A percentile compares a stretch with the other conserved stretches of the same genome.
Conservation (phyloP, 2,888 invertebrate species). For the Oligia fasciuncula region DNA sequence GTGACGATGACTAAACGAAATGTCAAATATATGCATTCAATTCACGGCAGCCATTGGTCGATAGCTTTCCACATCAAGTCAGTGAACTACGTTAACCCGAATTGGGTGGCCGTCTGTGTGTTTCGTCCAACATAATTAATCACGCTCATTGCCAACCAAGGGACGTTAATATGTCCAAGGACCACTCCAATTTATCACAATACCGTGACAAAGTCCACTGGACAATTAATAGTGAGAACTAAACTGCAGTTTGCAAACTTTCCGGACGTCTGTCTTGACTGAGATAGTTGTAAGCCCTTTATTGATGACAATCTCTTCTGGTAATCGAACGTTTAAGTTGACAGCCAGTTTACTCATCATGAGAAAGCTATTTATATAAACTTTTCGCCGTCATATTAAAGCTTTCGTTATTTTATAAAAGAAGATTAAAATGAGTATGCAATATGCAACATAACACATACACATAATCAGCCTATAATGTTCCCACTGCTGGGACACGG, state of each 20-base stretch:
- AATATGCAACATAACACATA: too few relatives aligned
- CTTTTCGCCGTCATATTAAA: not conserved
- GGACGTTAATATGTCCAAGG: conserved; percentile 85
- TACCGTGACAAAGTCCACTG: conserved; percentile 78
- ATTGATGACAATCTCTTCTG: conserved; percentile 49
- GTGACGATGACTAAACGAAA: conserved; percentile 39
- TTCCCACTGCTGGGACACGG: too few relatives aligned
- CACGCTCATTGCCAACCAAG: conserved; percentile 79
- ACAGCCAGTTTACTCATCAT: conserved; percentile 4
- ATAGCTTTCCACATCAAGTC: conserved; percentile 74
- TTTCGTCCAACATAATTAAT: conserved; percentile 84
- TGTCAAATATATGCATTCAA: conserved; percentile 65
- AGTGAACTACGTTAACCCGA: conserved; percentile 84
- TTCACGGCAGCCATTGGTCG: conserved; percentile 57
- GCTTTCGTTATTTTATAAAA: not conserved
- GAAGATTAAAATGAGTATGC: not conserved
- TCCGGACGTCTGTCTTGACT: conserved; percentile 40
- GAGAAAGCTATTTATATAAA: conserved; percentile 18
- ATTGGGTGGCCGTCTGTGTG: conserved; percentile 80
- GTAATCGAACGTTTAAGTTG: conserved; percentile 22
- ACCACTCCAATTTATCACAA: conserved; percentile 84
- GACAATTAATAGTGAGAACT: conserved; percentile 79
- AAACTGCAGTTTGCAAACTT: conserved; percentile 71
- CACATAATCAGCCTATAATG: too few relatives aligned
- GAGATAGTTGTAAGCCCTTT: conserved; percentile 47